Evolutionary conservation across 2,888 invertebrate species (phyloP).

Genomic region (Biston betularia): DNA sequence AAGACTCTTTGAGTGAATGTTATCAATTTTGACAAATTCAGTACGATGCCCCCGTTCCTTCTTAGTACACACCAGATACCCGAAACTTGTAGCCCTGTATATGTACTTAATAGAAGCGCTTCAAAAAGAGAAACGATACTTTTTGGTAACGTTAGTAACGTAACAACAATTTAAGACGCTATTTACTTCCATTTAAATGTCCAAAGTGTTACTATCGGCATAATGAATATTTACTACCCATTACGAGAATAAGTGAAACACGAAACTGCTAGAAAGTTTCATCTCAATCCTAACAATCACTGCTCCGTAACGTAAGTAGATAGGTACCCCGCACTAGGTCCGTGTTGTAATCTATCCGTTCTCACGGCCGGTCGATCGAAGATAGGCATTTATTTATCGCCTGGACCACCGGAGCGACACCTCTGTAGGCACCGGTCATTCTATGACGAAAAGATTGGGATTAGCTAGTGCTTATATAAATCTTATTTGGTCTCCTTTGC

Average conservation of each 20-base stretch:
- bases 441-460: constrained; percentile 24
- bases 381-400: constrained; percentile 66
- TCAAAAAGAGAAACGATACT: background rate
- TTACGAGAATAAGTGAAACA: constrained; percentile 28
- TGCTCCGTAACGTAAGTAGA: constrained; percentile 43
- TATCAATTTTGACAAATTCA: too few species aligned
- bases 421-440: constrained; percentile 16
- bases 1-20: too few species aligned
- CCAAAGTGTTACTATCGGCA: constrained; percentile 13
- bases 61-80: too few species aligned
- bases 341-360: constrained; percentile 55
- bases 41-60: too few species aligned
- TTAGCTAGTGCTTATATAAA: background rate
- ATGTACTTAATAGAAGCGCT: too few species aligned
- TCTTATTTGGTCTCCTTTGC: too few species aligned
- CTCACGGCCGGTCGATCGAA: constrained; percentile 52
- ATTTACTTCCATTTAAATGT: constrained; percentile 14
- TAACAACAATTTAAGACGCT: constrained; percentile 16
- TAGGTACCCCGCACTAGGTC: constrained; percentile 16
- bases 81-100: too few species aligned
- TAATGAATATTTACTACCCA: constrained; percentile 26
- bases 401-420: constrained; percentile 51
- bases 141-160: background rate
- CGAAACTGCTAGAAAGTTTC: constrained; percentile 35
- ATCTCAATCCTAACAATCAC: constrained; percentile 38